Evolutionary conservation across 2,797 vertebrate genomes (phyloP).

Genomic region (Bovichtus diacanthus): DNA sequence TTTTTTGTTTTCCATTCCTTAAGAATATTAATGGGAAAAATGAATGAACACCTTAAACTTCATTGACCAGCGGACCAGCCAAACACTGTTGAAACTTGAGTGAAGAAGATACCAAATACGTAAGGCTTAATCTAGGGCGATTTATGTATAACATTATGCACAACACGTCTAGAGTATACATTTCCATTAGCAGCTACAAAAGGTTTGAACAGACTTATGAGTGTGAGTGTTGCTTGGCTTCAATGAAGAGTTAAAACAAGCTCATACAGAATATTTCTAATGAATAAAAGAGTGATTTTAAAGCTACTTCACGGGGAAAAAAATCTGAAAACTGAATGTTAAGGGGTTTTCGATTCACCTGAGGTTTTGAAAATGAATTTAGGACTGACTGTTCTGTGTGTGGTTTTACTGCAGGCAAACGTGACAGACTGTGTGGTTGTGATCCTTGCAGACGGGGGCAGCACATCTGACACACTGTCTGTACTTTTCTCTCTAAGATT

Average conservation of each 20-base stretch:
- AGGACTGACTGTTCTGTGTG: not conserved
- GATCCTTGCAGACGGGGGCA: constrained; percentile 14
- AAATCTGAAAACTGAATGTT: not conserved
- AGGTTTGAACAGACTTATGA: too few relatives aligned
- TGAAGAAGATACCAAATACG: too few relatives aligned
- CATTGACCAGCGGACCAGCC: too few relatives aligned
- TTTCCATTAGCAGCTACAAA: too few relatives aligned
- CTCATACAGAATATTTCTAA: not conserved
- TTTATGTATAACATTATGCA: too few relatives aligned
- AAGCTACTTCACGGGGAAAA: not conserved
- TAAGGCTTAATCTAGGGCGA: too few relatives aligned
- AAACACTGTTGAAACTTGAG: too few relatives aligned
- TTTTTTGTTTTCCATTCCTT: too few relatives aligned
- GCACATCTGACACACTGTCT: constrained; percentile 30
- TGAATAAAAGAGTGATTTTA: not conserved
- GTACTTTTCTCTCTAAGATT: constrained; percentile 13
- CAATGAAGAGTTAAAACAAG: not conserved
- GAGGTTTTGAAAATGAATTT: not conserved
- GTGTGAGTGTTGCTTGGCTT: too few relatives aligned
- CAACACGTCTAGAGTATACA: too few relatives aligned
- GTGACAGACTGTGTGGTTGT: constrained; percentile 43
- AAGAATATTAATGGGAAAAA: too few relatives aligned
- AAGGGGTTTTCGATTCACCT: not conserved
- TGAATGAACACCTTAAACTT: too few relatives aligned
- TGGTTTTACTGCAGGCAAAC: constrained; percentile 11